phyloP scores from a whole-genome alignment of 2,113 vertebrate species.

The Archocentrus centrarchus region DNA sequence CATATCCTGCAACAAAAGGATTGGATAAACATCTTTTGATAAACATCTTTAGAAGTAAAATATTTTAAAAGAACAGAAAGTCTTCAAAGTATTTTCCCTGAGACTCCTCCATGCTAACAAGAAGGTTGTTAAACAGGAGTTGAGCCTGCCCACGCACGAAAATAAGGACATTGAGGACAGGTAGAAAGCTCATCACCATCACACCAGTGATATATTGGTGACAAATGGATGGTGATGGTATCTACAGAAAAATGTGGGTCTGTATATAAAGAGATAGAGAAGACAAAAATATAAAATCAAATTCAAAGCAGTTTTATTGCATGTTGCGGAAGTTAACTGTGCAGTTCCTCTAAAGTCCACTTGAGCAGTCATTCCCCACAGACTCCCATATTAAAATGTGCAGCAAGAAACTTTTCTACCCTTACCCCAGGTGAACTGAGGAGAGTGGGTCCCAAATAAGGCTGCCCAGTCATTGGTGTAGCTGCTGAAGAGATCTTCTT shows the following conservation, averaged over 20 bases:
- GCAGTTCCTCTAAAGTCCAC: background rate
- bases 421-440: background rate
- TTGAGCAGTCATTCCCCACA: too few relatives aligned
- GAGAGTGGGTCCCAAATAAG: background rate
- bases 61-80: background rate
- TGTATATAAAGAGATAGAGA: background rate
- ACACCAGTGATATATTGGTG: background rate
- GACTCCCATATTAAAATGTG: too few relatives aligned
- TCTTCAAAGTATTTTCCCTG: slow-evolving; percentile 1
- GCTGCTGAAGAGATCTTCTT: background rate
- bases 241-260: background rate
- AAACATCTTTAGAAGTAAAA: background rate
- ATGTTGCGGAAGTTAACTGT: background rate
- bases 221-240: background rate
- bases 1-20: background rate
- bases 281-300: background rate
- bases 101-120: background rate
- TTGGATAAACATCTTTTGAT: background rate
- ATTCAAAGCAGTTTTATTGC: background rate
- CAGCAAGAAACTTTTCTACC: background rate
- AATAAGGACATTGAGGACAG: slow-evolving; percentile 7
- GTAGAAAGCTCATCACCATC: background rate
- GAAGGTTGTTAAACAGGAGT: too few relatives aligned
- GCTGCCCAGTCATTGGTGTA: background rate
- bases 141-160: background rate